These are phyloP conservation scores for Rhingia rostrata DNA, from an alignment of 2,888 invertebrate genomes.

Conservation along the genomic window DNA sequence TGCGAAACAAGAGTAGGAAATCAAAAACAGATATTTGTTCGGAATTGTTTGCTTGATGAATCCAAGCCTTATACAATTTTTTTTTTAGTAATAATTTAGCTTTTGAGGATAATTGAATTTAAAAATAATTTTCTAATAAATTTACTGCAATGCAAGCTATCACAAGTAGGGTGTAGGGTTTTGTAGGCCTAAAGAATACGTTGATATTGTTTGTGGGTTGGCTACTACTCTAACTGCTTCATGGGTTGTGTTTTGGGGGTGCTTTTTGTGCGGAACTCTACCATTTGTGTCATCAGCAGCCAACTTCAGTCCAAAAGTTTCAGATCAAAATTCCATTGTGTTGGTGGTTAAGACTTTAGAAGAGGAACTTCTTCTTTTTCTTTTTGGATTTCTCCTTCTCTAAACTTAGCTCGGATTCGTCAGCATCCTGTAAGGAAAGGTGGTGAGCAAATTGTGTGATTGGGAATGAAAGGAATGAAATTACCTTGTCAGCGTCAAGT, in stretches of 20 bases:
- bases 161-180: constrained; percentile 63
- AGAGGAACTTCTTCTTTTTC: constrained; percentile 81
- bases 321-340: constrained; percentile 42
- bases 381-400: constrained; percentile 79
- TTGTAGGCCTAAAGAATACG: constrained; percentile 46
- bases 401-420: constrained; percentile 79
- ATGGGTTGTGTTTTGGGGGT: constrained; percentile 24
- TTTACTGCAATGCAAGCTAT: constrained; percentile 69
- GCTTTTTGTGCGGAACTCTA: constrained; percentile 32
- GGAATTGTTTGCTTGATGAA: background rate
- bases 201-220: constrained; percentile 27
- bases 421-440: constrained; percentile 77
- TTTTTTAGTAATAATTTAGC: constrained; percentile 43
- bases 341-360: constrained; percentile 71
- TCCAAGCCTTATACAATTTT: background rate
- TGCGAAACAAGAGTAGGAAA: constrained; percentile 34
- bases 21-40: constrained; percentile 7
- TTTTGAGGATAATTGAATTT: constrained; percentile 37
- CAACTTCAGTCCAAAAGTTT: constrained; percentile 65
- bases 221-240: constrained; percentile 60
- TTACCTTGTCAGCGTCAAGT: constrained; percentile 85
- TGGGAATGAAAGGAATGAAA: background rate
- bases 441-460: constrained; percentile 8
- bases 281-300: constrained; percentile 30
- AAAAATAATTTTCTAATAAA: constrained; percentile 12